Base-by-base conservation (phyloP, 2,113 vertebrate species). In the Odocoileus virginianus region DNA sequence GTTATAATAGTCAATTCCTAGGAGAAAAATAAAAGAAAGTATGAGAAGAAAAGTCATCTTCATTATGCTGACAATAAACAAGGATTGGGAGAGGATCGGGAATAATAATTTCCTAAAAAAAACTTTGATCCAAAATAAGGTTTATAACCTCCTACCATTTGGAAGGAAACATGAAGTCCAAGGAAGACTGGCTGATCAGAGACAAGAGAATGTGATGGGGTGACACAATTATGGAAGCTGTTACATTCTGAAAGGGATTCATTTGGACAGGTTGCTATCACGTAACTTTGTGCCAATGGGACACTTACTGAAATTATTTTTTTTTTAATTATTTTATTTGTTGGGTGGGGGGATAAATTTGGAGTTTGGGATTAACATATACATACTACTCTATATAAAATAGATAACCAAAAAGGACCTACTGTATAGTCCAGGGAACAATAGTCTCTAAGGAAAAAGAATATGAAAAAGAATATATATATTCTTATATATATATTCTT, bases 1-100 rank as follows among this genome's bases (percentile, higher is more conserved):
- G 97, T 99, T 99, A 92, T 99, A 99, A 97, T 99, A 99, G 92
- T 97, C 97, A 12, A 99, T 97, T 97, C 98, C 99, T 99, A 98
- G 87, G 86, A 64, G 25, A 58, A 93, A 58, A 52, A 55, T 81
- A 90, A 0, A 71, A 84, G 64, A 89, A 96, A 47, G 30, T 60
- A 64, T 13, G 10, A 58, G n/a, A 57, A 19, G 19, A 85, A 94
- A 94, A 87, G 6, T 95, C 97, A 87, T 27, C 61, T 92, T 58
- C 45, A 88, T 27, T 47, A 90, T 15, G 5, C 28, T 89, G 60
- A 1, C 27, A 92, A 74, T 54, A 58, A 7, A 33, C 89, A 82
- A 82, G 4, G 54, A 91, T 60, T 67, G 50, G 84, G 21, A 61
- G 21, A 14, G 6, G 10, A 92, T 78, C 0, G 1, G 6, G 23